Evolutionary conservation across 2,797 vertebrate species (phyloP), one percentile per base, ranked within the genome.

Genomic region (Sternarchorhynchus goeldii): DNA sequence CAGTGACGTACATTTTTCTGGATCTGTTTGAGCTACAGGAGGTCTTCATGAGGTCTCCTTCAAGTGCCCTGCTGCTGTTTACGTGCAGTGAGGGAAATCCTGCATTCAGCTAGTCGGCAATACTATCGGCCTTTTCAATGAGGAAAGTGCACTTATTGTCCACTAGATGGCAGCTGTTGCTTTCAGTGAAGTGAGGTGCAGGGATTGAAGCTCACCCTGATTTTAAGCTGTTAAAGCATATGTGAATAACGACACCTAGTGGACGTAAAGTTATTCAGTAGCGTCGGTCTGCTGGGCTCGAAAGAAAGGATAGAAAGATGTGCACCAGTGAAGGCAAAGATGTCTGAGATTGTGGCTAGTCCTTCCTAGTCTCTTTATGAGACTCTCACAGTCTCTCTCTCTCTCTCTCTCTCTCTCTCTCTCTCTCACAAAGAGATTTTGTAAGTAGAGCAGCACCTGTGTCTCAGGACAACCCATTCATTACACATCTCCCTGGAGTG

Each of bases 381-480:
- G 41, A 45, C 41, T 45, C 10, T 12, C 10, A 5, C 41, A 8
- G 6, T 21, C 20, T 57, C 16, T 32, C 45, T 65, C 53, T 39
- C 41, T 67, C 73, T 72, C 34, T 75, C 67, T 56, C 69, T 36
- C 64, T 68, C 73, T 68, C 53, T 65, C 62, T 74, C 8, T 66
- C 20, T 65, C 64, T 53, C 31, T 71, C 34, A 45, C 72, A 70
- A 62, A 70, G 66, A 70, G 66, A 86, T 88, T 84, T 86, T 85
- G 88, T 88, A 91, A 93, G 90, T 93, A 64, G 91, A 93, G 85
- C 91, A 93, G 88, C 91, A 93, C 92, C 90, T 92, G 91, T 91
- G 91, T 89, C 90, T 88, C 85, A 87, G 88, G 87, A 84, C 88
- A 91, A 75, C 76, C 87, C 90, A 93, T 94, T 89, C 89, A 92